phyloP scores from a whole-genome alignment of 2,113 vertebrate genomes.

The Oreochromis tanganicae region DNA sequence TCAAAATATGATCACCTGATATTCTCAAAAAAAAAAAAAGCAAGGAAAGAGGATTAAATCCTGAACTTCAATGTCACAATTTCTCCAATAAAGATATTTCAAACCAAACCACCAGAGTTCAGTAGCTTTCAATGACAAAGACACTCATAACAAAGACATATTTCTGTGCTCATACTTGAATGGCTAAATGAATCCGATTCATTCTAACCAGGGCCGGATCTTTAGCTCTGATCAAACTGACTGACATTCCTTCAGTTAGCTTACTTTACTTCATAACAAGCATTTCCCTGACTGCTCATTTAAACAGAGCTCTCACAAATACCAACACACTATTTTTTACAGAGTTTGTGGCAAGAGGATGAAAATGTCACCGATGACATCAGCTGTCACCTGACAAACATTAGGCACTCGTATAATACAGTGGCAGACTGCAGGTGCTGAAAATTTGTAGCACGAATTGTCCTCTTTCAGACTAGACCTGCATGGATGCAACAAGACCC shows the following conservation, averaged over 20 bases:
- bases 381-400: not conserved
- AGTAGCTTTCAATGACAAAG: not conserved
- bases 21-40: not conserved
- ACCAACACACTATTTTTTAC: not conserved
- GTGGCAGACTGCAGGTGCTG: slow-evolving; percentile 1
- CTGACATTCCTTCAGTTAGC: not conserved
- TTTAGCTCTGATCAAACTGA: not conserved
- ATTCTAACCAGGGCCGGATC: not conserved
- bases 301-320: not conserved
- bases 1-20: not conserved
- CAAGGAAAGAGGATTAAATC: not conserved
- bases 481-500: not conserved
- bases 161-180: not conserved
- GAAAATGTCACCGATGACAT: slow-evolving; percentile 19
- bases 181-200: not conserved
- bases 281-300: not conserved
- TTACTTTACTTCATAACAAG: not conserved
- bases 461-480: not conserved
- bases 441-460: not conserved
- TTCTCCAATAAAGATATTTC: not conserved
- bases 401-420: slow-evolving; percentile 44
- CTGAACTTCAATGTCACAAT: not conserved
- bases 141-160: not conserved
- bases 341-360: not conserved
- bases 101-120: not conserved